These are phyloP conservation scores for Harpagifer antarcticus DNA, from an alignment of 2,797 vertebrate genomes.

Conservation along the genomic window DNA sequence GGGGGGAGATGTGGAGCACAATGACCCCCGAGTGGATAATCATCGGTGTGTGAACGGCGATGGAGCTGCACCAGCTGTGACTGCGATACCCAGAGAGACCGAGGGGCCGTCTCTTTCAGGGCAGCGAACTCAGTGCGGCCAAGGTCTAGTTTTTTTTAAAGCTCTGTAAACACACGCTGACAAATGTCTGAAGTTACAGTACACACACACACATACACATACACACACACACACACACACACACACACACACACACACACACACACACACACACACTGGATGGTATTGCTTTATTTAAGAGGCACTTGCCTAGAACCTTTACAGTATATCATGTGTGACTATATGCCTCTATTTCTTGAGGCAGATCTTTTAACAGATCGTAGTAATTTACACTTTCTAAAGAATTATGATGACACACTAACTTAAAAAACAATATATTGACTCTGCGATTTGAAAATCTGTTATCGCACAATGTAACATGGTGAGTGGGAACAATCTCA, in stretches of 20 bases:
- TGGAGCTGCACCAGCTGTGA: conserved; percentile 58
- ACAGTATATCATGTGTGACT: background rate
- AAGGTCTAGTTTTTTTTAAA: conserved; percentile 25
- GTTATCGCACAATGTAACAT: too few species aligned
- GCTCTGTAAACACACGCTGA: conserved; percentile 10
- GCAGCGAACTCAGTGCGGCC: conserved; percentile 40
- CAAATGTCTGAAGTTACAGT: conserved; percentile 39
- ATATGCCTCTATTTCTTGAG: background rate
- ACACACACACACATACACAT: background rate
- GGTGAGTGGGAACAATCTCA: too few species aligned
- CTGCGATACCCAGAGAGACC: conserved; percentile 45
- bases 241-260: background rate
- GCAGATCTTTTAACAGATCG: background rate
- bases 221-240: background rate
- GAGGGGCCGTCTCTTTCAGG: conserved; percentile 39
- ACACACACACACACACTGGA: background rate
- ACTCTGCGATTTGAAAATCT: too few species aligned
- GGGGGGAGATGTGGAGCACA: conserved; percentile 53
- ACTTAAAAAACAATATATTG: too few species aligned
- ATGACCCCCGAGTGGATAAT: conserved; percentile 66
- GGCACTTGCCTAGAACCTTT: background rate
- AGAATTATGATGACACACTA: too few species aligned
- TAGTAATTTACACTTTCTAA: too few species aligned
- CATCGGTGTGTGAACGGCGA: conserved; percentile 63
- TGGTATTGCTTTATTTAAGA: background rate